Conservation (phyloP, 2,888 invertebrate species). For the Acanthosepion lycidas region DNA sequence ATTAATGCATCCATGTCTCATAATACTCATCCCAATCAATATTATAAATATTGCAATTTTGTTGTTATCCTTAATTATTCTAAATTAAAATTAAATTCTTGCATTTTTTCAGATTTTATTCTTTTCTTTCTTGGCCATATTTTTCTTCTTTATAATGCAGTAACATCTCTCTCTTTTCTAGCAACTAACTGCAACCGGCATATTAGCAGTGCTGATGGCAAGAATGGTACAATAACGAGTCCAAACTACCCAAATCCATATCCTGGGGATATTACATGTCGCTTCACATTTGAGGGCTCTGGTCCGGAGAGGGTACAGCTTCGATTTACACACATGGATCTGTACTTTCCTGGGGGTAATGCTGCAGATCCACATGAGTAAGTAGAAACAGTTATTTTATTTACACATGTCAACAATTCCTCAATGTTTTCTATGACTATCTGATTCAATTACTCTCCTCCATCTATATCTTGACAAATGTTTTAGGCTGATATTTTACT, state of each 20-base stretch:
- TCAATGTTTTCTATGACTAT: not conserved
- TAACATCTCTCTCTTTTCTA: constrained; percentile 54
- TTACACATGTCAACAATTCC: not conserved
- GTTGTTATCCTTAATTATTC: too few relatives aligned
- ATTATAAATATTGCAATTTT: too few relatives aligned
- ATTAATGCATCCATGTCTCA: too few relatives aligned
- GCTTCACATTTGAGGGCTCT: constrained; percentile 86
- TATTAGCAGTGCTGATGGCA: constrained; percentile 58
- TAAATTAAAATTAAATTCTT: too few relatives aligned
- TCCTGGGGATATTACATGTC: constrained; percentile 83
- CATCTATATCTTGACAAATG: not conserved
- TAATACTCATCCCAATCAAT: too few relatives aligned
- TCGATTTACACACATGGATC: constrained; percentile 78
- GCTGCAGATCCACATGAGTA: constrained; percentile 65
- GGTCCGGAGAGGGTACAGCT: constrained; percentile 87
- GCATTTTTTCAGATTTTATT: not conserved
- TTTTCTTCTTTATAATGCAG: not conserved
- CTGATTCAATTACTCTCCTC: not conserved
- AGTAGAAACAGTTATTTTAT: constrained; percentile 52
- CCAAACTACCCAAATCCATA: constrained; percentile 88
- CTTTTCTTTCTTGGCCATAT: not conserved
- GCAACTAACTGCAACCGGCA: constrained; percentile 63
- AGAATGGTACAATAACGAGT: constrained; percentile 83
- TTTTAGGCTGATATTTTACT: too few relatives aligned
- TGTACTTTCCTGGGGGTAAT: constrained; percentile 64